Evolutionary conservation across 2,888 invertebrate genomes (phyloP), one percentile per base, ranked within the genome.

Genomic region (Lasioglossum pauxillum): DNA sequence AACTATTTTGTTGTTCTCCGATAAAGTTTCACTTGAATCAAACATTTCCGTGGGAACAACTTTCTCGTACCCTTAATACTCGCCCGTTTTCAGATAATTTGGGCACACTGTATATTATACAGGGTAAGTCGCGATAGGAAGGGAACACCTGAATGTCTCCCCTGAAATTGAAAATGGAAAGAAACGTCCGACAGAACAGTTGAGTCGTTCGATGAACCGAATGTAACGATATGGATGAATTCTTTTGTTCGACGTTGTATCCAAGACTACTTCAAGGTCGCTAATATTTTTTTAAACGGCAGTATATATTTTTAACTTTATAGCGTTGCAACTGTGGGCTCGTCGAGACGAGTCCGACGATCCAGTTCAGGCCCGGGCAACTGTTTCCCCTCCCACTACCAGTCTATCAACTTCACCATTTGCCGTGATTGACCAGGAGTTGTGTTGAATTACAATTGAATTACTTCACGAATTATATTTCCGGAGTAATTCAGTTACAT

Each of bases 301-400:
- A 64, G 64, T 31, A 64, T 31, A 64, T 64, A 64, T 64, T 64
- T 31, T 64, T 64, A 27, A 64, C 31, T 31, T 64, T 64, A 64
- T 64, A 64, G 64, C 31, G 64, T 64, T 31, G 31, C 46, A 73
- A 46, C 44, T 46, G 41, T 44, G 41, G 41, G 12, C 12, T 12
- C 44, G 64, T 73, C 57, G 5, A 27, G 60, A 60, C 60, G 14
- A 60, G 60, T 27, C 4, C 27, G 14, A 60, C 27, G 16, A 64
- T 64, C 64, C 31, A 64, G 31, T 64, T 31, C 14, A 5, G 46
- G 46, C 46, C 46, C 16, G 46, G 46, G 14, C 16, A 46, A 46
- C 46, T 16, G 14, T 5, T 4, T 46, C 16, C 35, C 35, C 35
- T 35, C 4, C 35, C 35, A 5, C 35, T 4, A 4, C 35, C 35